These are phyloP conservation scores for Amphimedon queenslandica DNA, from an alignment of 37 sponge, comb jelly and placozoan species.

Conservation along the genomic window DNA sequence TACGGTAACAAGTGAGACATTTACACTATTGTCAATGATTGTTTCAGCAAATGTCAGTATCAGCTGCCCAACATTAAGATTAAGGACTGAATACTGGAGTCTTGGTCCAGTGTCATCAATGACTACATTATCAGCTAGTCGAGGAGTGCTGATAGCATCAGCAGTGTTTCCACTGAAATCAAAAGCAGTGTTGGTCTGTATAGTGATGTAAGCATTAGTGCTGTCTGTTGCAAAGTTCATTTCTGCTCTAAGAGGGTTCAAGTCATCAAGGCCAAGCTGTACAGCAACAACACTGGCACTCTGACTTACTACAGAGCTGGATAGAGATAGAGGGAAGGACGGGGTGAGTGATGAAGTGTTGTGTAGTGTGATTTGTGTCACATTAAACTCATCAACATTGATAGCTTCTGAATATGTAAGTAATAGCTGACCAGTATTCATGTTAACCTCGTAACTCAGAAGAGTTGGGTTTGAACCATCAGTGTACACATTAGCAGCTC, in stretches of 20 bases:
- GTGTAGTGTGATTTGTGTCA: slow-evolving; percentile 48
- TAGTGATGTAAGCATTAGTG: slow-evolving; percentile 48
- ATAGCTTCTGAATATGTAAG: slow-evolving; percentile 78
- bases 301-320: slow-evolving; percentile 22
- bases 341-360: slow-evolving; percentile 21
- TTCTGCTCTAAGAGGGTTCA: slow-evolving; percentile 50
- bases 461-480: slow-evolving; percentile 45
- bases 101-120: slow-evolving; percentile 55
- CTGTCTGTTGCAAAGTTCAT: slow-evolving; percentile 36
- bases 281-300: slow-evolving; percentile 52
- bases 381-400: slow-evolving; percentile 34
- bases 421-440: slow-evolving; percentile 43
- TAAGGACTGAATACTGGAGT: slow-evolving; percentile 47
- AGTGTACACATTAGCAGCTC: slow-evolving; percentile 20
- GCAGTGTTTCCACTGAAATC: slow-evolving; percentile 59
- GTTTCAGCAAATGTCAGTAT: slow-evolving; percentile 75
- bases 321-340: slow-evolving; percentile 21
- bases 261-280: slow-evolving; percentile 50
- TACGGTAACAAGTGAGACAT: slow-evolving; percentile 48
- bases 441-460: slow-evolving; percentile 31
- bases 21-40: slow-evolving; percentile 44
- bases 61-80: slow-evolving; percentile 58
- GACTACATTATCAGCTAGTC: slow-evolving; percentile 13
- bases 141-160: slow-evolving; percentile 10
- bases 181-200: slow-evolving; percentile 35